Base-by-base conservation (phyloP, 2,888 invertebrate species). In the Neelides folsomi region DNA sequence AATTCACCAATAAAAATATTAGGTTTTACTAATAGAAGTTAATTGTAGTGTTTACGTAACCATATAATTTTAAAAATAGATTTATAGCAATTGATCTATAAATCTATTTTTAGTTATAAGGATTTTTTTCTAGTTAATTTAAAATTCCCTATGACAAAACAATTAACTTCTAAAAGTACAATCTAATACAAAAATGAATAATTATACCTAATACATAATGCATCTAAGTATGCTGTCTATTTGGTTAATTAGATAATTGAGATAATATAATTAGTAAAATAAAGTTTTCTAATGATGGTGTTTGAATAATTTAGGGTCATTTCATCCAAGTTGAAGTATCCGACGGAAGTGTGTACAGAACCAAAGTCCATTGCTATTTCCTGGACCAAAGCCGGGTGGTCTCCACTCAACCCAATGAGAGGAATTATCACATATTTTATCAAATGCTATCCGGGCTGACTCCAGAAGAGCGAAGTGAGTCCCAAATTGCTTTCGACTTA, bases 341-440 rank as follows among this genome's bases (percentile, higher is more conserved):
- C 41, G 92, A 93, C 71, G 90, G 92, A 60, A 89, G 90, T 48
- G 76, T 94, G 51, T 90, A 92, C 73, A 80, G 92, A 68, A 92
- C 93, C 39, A 93, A 92, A 76, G 90, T 94, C 67, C 92, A 93
- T 71, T 92, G 92, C 72, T 92, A 92, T 72, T 92, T 93, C 72
- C 76, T 93, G 68, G 93, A 94, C 70, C 88, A 93, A 74, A 88
- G 87, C 47, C 79, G 93, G 57, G 90, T 93, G 49, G 88, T 90
- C 62, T 39, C 39, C 4, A 87, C 88, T 18, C 75, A 86, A 65
- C 78, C 83, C 13, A 82, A 82, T 67, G 93, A 93, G 73, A 88
- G 89, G 70, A 94, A 93, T 74, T 94, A 90, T 72, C 92, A 94
- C 71, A 90, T 94, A 66, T 94, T 94, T 75, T 94, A 94, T 74